Evolutionary conservation across 2,113 vertebrate genomes (phyloP), one percentile per base, ranked within the genome.

Genomic region (Grammomys dolichurus): DNA sequence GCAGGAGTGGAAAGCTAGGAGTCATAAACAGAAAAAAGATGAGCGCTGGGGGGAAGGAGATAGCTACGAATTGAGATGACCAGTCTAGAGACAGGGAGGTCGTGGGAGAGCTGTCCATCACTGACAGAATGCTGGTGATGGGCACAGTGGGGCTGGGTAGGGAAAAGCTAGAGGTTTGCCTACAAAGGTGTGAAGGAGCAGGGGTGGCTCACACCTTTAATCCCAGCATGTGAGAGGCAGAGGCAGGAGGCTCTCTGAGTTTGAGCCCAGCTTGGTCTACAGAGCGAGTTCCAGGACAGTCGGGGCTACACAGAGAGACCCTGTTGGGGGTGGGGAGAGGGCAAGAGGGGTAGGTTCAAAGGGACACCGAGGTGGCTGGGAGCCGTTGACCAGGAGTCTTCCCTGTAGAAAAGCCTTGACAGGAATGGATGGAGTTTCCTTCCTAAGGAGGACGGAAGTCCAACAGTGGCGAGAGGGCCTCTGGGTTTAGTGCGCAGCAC

Each of bases 1-100:
- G 46, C 36, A 46, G 82, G 81, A n/a, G n/a, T 24, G 93, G 97
- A 96, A 12, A 97, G 86, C 95, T 94, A 97, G 95, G 95, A 95
- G 97, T 94, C 86, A 70, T 75, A 92, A 0, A 0, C 24, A 87
- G 96, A 93, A 67, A 96, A 95, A 94, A 95, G 94, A 94, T 73
- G 60, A 43, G 40, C 0, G 26, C 13, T 67, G 7, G 4, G n/a
- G 58, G 24, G 36, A 91, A 73, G 91, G 96, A 33, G 46, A 40
- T 70, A 89, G 84, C 86, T 92, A 89, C 94, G 97, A 97, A 97
- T 92, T 77, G 8, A 70, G 22, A 73, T 40, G 36, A 63, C 81
- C 81, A 81, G 19, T 48, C 20, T 80, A 54, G 80, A 95, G 90
- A 51, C 33, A 26, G n/a, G 82, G 77, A 82, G 54, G 77, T 19